Evolutionary conservation across 2,113 vertebrate genomes (phyloP), one percentile per base, ranked within the genome.

Genomic region (Poeciliopsis occidentalis): DNA sequence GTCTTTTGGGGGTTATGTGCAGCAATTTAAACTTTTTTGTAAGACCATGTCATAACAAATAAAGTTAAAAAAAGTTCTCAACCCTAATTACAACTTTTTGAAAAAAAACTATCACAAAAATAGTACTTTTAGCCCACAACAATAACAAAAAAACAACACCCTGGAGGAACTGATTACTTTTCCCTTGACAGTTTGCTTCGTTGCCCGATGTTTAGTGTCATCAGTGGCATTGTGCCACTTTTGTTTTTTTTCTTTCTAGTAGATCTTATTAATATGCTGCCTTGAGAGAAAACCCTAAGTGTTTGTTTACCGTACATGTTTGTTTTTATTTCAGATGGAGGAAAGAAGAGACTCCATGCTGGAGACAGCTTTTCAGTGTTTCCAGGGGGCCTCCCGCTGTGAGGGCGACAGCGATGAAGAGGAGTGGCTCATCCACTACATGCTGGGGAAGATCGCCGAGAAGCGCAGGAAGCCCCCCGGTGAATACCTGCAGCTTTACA

Each of bases 371-470:
- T 92, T 93, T 27, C 91, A 95, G 85, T 98, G 98, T 84, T 99
- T 99, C 84, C 95, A 95, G 0, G 95, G 97, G 0, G 98, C 98
- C 0, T 96, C 97, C 1, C 93, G 85, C 67, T 99, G 98, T 12
- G 97, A 97, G 86, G 97, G 96, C 0, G 97, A 97, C 0, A 97
- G 97, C 0, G 98, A 98, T 0, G 98, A 99, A 82, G 98, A 99
- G 82, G 98, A 99, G 90, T 99, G 98, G 98, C 96, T 99, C 26
- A 98, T 99, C 79, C 97, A 99, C 83, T 99, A 99, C 93, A 99
- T 99, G 98, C 94, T 99, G 86, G 98, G 96, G n/a, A 99, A 99
- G 94, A 98, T 99, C 11, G 95, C 97, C 0, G 98, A 98, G 94
- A 99, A 99, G 86, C 97, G 96, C 85, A 96, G 95, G 62, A 92